Conservation (phyloP, 2,113 vertebrate species). For the Hypomesus transpacificus region DNA sequence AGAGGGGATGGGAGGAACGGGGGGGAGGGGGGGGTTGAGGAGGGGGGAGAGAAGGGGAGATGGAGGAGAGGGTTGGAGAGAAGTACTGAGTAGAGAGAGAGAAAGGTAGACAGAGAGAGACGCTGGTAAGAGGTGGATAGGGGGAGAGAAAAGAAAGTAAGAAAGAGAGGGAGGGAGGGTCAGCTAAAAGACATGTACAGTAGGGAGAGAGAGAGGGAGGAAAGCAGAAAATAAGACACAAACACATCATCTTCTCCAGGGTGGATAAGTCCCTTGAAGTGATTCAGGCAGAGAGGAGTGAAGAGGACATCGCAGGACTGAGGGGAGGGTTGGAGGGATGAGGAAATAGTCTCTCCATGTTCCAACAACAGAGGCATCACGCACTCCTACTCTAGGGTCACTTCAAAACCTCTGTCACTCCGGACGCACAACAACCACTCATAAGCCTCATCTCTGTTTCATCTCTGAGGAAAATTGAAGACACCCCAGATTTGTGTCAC, state of each 20-base stretch:
- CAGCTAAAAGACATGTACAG: no score
- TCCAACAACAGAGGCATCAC: no score
- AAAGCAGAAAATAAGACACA: no score
- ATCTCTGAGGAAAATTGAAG: neutral
- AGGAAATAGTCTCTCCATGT: no score
- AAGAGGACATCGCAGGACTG: conserved; percentile 5
- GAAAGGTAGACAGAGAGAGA: conserved; percentile 1
- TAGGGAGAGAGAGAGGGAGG: no score
- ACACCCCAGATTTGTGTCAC: neutral
- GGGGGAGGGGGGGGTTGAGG: conserved; percentile 6
- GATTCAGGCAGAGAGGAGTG: neutral
- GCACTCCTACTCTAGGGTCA: neutral
- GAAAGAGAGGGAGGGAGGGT: conserved; percentile 5
- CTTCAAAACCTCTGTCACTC: neutral
- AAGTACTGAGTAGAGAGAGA: neutral
- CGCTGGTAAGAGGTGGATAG: neutral
- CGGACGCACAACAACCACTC: neutral
- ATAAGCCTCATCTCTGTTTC: neutral
- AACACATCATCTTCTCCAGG: no score
- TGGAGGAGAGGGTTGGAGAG: neutral
- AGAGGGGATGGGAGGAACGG: conserved; percentile 30
- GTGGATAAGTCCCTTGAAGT: neutral
- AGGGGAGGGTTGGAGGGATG: neutral
- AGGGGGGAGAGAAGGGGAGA: neutral
- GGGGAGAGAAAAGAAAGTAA: conserved; percentile 1